Evolutionary conservation across 2,797 vertebrate genomes (phyloP), one percentile per base, ranked within the genome.

Genomic region (Emydoidea blandingii): DNA sequence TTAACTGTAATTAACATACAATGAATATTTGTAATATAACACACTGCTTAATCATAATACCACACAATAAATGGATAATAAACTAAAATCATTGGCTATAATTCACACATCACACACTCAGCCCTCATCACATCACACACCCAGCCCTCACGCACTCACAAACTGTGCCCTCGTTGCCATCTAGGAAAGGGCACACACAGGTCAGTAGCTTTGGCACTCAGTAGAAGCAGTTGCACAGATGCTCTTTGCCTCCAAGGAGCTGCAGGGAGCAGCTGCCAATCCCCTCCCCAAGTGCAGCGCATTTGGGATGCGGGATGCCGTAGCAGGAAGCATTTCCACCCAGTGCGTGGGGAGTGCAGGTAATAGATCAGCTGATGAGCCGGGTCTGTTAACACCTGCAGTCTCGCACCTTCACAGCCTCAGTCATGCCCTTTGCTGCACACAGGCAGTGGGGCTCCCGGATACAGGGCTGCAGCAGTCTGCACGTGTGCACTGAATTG

Each of bases 121-220:
- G 23, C 53, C 50, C 0, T 0, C 21, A 8, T 41, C 49, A 4
- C 53, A 29, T 54, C 53, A 5, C 23, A 57, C 25, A 23, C 53
- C 29, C 80, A 12, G 23, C 53, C 50, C 0, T 0, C 21, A 8
- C 9, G 81, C 65, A 37, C 15, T 11, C 27, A 18, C 29, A 85
- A 47, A 2, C 21, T 21, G 4, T 0, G 1, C 9, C 79, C 83
- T 59, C 12, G 0, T 91, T 50, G 85, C 85, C 31, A n/a, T 0
- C 2, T 10, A 41, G 79, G 72, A 76, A 44, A 8, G 72, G 25
- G 41, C 12, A 76, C 12, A 3, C 23, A 14, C 41, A 15, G 41
- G 23, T 76, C 12, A 41, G 23, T 44, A 21, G 37, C 37, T 44
- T 62, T 4, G 23, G 23, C n/a, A n/a, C n/a, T 37, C n/a, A 44